A percentile compares a stretch with the other conserved stretches of the same genome.
These are phyloP conservation scores for Aurelia aurita DNA, from an alignment of 30 jellyfish, hydroid and myxozoan genomes.

Conservation along the genomic window DNA sequence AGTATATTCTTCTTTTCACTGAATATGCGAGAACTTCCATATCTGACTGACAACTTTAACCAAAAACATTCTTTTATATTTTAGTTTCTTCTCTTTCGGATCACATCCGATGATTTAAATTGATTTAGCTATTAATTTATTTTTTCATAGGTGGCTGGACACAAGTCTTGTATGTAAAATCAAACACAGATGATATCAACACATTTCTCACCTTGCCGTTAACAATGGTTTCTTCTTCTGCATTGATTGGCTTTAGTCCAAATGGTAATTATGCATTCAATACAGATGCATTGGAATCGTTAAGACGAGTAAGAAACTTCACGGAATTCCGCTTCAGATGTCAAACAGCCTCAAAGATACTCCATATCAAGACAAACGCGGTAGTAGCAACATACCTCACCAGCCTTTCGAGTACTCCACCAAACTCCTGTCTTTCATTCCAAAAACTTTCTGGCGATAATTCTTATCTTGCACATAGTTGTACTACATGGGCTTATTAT, in stretches of 20 bases:
- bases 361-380: not conserved
- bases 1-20: too few relatives aligned
- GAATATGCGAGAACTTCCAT: too few relatives aligned
- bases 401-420: not conserved
- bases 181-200: not conserved
- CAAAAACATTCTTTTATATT: too few relatives aligned
- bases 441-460: not conserved
- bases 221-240: not conserved
- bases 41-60: too few relatives aligned
- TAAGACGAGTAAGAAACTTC: not conserved
- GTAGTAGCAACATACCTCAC: not conserved
- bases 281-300: not conserved
- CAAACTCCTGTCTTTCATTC: not conserved
- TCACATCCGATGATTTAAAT: too few relatives aligned
- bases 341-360: not conserved
- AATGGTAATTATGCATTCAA: not conserved
- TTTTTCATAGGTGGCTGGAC: not conserved
- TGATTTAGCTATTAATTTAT: too few relatives aligned
- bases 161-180: not conserved
- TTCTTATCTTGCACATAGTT: not conserved
- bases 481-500: not conserved
- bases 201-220: not conserved
- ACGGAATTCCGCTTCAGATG: not conserved
- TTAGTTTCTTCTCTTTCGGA: too few relatives aligned
- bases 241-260: not conserved